Conservation (phyloP, 2,113 vertebrate species). For the Lophius piscatorius region DNA sequence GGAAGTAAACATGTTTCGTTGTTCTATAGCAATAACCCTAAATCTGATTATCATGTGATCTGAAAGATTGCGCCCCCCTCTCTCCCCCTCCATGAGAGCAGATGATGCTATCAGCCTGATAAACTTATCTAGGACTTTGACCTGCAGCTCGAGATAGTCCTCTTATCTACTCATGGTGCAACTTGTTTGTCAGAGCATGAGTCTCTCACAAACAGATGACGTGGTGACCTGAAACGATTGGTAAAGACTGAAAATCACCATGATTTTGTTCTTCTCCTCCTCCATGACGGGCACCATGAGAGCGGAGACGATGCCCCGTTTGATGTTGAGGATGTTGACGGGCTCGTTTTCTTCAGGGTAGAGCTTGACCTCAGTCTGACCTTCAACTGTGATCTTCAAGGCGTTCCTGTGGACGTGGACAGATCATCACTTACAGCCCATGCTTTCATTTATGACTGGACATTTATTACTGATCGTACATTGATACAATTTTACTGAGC, state of each 20-base stretch:
- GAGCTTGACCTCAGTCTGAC: slow-evolving; percentile 76
- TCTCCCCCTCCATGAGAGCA: slow-evolving; percentile 28
- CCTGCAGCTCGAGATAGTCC: slow-evolving; percentile 36
- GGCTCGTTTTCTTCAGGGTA: slow-evolving; percentile 85
- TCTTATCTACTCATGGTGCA: slow-evolving; percentile 67
- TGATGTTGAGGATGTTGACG: slow-evolving; percentile 88
- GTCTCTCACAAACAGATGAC: slow-evolving; percentile 13
- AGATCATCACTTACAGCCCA: too few relatives aligned
- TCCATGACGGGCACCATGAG: slow-evolving; percentile 86
- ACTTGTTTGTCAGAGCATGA: slow-evolving; percentile 55
- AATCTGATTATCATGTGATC: slow-evolving; percentile 45
- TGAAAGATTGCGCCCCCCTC: slow-evolving; percentile 28
- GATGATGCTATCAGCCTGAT: slow-evolving; percentile 55
- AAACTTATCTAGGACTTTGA: slow-evolving; percentile 72
- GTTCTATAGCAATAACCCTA: slow-evolving; percentile 17
- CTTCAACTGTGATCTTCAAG: slow-evolving; percentile 80
- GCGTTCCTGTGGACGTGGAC: slow-evolving; percentile 74
- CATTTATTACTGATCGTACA: too few relatives aligned
- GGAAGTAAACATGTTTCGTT: slow-evolving; percentile 23
- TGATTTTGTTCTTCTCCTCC: slow-evolving; percentile 61
- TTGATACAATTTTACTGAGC: slow-evolving; percentile 9
- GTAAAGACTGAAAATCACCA: slow-evolving; percentile 57
- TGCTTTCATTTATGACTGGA: too few relatives aligned
- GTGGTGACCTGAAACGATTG: slow-evolving; percentile 17
- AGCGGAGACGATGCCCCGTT: slow-evolving; percentile 90